Evolutionary conservation across 2,888 invertebrate species (phyloP), one percentile per base, ranked within the genome.

Genomic region (Steromphala cineraria): DNA sequence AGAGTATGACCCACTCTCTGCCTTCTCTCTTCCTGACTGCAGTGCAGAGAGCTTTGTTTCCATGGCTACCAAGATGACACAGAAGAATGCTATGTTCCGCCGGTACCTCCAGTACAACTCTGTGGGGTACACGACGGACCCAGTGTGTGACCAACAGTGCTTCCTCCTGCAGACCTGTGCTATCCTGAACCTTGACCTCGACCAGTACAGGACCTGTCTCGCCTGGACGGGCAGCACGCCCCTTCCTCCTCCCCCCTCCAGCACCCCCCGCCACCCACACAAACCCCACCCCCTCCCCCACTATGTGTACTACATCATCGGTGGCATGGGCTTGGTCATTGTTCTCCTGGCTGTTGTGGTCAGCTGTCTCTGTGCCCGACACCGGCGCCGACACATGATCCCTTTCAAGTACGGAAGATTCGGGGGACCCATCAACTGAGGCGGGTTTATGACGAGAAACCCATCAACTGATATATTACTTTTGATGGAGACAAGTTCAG

Each of bases 81-180:
- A 96, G 83, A 95, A 96, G 93, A 94, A 85, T 71, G 79, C 83
- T 24, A 82, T 86, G 74, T 92, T 91, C 92, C 92, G 81, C 94
- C 96, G 96, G 92, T 97, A 97, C 92, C 95, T 96, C 89, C 95
- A 95, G 24, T 96, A 96, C 77, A 97, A 97, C 94, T 95, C 95
- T 21, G 97, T 96, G 19, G 95, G 88, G 40, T 86, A 89, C 71
- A 83, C 86, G 10, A 62, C 90, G 92, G 94, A 87, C 90, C 94
- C 94, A 13, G 92, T 93, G 15, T 97, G 97, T 90, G 96, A 96
- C 92, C 95, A 95, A 15, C 95, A 96, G 19, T 98, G 98, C 92
- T 96, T 96, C 67, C 95, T 96, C 88, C 96, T 96, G 87, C 97
- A 98, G 92, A 97, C 96, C 94, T 98, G 98, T 94, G 96, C 97